These are phyloP conservation scores for Artemisiospiza belli DNA, from an alignment of 2,113 vertebrate genomes.

Conservation along the genomic window DNA sequence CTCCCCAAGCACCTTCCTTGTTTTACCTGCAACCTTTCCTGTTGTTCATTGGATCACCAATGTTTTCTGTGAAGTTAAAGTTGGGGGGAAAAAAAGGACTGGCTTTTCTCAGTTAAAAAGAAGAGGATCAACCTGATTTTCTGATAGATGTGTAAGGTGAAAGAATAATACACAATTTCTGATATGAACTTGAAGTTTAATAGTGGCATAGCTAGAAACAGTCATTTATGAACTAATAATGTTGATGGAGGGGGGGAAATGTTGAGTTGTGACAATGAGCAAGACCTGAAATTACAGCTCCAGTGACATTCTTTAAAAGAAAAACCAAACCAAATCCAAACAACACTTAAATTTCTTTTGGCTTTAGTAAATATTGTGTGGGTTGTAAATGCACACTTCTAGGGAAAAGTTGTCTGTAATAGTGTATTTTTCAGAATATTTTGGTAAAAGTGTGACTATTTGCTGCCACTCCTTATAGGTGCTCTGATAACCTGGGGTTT, in stretches of 20 bases:
- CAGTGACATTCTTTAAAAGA: neutral
- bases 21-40: neutral
- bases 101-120: neutral
- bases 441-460: neutral
- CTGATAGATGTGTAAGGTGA: neutral
- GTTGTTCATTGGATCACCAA: neutral
- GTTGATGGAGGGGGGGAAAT: accelerated
- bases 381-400: neutral
- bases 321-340: neutral
- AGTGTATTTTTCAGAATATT: neutral
- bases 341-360: neutral
- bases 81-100: neutral
- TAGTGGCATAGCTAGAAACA: neutral
- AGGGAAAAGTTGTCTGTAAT: neutral
- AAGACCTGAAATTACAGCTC: neutral
- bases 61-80: neutral
- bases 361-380: neutral
- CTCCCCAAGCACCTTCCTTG: neutral
- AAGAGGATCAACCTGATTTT: neutral
- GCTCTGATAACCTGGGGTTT: neutral
- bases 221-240: neutral
- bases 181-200: neutral
- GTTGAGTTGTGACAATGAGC: neutral
- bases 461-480: neutral
- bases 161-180: neutral